Percentiles rank a stretch among this genome's conserved stretches.
Evolutionary conservation across 1,140 invertebrate genomes (phyloP).

Genomic region (Chlorops oryzae): DNA sequence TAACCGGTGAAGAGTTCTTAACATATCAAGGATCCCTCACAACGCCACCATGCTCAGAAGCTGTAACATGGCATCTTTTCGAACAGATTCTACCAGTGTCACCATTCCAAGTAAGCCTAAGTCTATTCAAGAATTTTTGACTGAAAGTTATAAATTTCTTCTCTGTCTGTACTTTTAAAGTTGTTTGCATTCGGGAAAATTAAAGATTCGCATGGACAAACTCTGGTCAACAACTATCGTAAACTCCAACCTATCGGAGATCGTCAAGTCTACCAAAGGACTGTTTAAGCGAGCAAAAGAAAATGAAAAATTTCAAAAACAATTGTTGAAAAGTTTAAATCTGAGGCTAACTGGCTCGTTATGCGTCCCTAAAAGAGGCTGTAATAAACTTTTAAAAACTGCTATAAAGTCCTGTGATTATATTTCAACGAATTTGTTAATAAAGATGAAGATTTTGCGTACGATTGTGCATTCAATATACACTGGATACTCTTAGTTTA

Average conservation of each 20-base stretch:
- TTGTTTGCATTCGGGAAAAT: constrained; percentile 52
- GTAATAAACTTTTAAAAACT: too few relatives aligned
- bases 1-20: constrained; percentile 62
- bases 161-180: constrained; percentile 16
- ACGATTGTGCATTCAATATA: too few relatives aligned
- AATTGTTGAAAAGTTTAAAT: background rate
- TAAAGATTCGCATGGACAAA: constrained; percentile 50
- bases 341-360: background rate
- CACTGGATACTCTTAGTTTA: too few relatives aligned
- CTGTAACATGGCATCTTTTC: constrained; percentile 87
- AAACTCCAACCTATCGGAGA: constrained; percentile 55
- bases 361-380: too few relatives aligned
- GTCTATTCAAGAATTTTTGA: background rate
- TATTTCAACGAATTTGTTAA: too few relatives aligned
- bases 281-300: too few relatives aligned
- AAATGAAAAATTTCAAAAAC: too few relatives aligned
- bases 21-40: constrained; percentile 85
- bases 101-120: constrained; percentile 3
- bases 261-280: constrained; percentile 57
- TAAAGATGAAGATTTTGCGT: too few relatives aligned
- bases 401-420: too few relatives aligned
- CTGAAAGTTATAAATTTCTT: background rate
- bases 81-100: constrained; percentile 65
- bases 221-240: constrained; percentile 54
- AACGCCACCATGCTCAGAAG: constrained; percentile 82